Conservation (phyloP, 2,888 invertebrate genomes). For the Bellardia bayeri region DNA sequence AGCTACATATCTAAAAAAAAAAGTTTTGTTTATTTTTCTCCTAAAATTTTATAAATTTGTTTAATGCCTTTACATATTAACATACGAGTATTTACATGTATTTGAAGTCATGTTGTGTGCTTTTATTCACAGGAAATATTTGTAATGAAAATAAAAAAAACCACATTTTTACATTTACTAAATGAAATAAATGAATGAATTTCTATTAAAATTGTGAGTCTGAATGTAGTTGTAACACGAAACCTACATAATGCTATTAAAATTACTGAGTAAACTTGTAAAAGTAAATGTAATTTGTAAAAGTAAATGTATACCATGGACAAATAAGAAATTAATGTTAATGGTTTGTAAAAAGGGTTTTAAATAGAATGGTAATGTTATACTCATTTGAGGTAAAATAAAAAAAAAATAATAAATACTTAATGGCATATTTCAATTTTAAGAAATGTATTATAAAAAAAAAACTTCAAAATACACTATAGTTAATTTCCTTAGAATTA, state of each 20-base stretch:
- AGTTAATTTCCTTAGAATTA: too few relatives aligned
- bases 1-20: not conserved
- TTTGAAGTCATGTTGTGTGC: not conserved
- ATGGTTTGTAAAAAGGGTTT: not conserved
- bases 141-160: conserved; percentile 11
- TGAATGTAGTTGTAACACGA: conserved; percentile 19
- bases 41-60: conserved; percentile 4
- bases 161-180: conserved; percentile 34
- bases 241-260: not conserved
- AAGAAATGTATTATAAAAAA: too few relatives aligned
- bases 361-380: not conserved
- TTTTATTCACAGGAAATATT: conserved; percentile 1
- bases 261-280: not conserved
- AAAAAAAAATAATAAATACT: too few relatives aligned
- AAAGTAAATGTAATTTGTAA: not conserved
- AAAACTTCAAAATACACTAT: too few relatives aligned
- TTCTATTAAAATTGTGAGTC: not conserved
- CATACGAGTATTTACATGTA: not conserved
- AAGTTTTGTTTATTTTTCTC: not conserved
- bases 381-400: not conserved
- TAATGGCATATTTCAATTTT: too few relatives aligned
- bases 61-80: not conserved
- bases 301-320: not conserved
- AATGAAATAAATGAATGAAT: conserved; percentile 36
- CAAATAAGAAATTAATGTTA: conserved; percentile 17